Evolutionary conservation across 2,888 invertebrate genomes (phyloP).

Genomic region (Mythimna ferrago): DNA sequence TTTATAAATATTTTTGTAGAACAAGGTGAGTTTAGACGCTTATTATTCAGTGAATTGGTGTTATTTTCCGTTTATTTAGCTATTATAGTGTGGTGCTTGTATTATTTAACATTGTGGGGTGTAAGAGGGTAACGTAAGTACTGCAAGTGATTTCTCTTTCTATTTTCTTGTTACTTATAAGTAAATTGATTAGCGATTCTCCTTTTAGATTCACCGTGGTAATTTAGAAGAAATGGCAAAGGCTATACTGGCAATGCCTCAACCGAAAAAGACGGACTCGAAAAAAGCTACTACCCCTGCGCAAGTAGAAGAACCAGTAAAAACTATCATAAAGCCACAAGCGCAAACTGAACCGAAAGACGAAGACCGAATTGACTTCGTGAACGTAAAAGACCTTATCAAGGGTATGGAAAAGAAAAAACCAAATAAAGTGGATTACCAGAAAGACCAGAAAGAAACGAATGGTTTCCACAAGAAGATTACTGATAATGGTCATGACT

Average conservation of each 20-base stretch:
- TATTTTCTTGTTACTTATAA: constrained; percentile 21
- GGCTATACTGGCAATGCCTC: constrained; percentile 84
- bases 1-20: constrained; percentile 48
- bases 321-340: constrained; percentile 70
- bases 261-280: constrained; percentile 80
- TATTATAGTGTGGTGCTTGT: constrained; percentile 64
- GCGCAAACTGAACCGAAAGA: constrained; percentile 79
- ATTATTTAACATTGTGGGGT: constrained; percentile 60
- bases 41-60: constrained; percentile 61
- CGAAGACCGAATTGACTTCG: constrained; percentile 88
- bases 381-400: constrained; percentile 91
- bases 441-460: constrained; percentile 80
- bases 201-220: constrained; percentile 91
- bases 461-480: constrained; percentile 85
- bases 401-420: constrained; percentile 92
- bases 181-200: constrained; percentile 49
- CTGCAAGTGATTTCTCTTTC: constrained; percentile 41
- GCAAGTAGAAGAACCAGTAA: constrained; percentile 75
- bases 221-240: constrained; percentile 87
- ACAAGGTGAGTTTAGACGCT: constrained; percentile 49
- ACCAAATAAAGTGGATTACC: constrained; percentile 71
- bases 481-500: constrained; percentile 80
- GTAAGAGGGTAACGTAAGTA: constrained; percentile 61
- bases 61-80: constrained; percentile 60
- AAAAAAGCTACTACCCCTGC: constrained; percentile 75